Conservation (phyloP, 2,113 vertebrate species). For the Aegotheles bennettii region DNA sequence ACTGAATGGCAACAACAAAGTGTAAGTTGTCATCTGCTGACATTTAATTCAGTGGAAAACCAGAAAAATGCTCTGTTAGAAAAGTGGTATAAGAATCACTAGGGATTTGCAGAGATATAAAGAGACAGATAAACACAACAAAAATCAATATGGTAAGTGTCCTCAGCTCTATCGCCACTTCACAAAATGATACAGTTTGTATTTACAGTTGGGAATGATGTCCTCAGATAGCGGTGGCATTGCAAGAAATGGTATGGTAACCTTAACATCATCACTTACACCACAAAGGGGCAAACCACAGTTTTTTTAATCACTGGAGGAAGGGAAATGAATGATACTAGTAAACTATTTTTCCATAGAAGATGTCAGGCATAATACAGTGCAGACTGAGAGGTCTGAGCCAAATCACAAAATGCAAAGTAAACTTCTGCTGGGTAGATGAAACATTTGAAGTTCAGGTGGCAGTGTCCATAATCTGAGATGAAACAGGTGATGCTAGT, state of each 20-base stretch:
- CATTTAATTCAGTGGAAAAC: slow-evolving; percentile 45
- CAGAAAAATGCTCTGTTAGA: background rate
- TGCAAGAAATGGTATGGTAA: background rate
- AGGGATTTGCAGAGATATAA: background rate
- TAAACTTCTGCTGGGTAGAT: background rate
- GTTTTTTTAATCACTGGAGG: background rate
- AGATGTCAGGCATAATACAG: rapidly evolving
- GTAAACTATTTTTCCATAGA: background rate
- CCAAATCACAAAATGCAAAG: background rate
- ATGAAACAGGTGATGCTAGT: background rate
- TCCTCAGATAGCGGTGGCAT: background rate
- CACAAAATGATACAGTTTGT: background rate
- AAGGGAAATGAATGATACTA: background rate
- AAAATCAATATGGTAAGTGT: slow-evolving; percentile 1
- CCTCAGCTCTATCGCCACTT: background rate
- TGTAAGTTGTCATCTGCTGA: slow-evolving; percentile 33
- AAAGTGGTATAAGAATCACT: background rate
- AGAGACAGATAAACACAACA: background rate
- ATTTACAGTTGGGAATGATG: background rate
- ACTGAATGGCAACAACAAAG: background rate
- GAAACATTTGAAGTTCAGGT: background rate
- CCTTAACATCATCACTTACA: background rate
- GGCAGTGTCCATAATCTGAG: background rate
- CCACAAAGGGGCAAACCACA: background rate
- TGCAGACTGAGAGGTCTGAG: background rate